Evolutionary conservation across 2,888 invertebrate species (phyloP).

Genomic region (Seira sanloemensis): DNA sequence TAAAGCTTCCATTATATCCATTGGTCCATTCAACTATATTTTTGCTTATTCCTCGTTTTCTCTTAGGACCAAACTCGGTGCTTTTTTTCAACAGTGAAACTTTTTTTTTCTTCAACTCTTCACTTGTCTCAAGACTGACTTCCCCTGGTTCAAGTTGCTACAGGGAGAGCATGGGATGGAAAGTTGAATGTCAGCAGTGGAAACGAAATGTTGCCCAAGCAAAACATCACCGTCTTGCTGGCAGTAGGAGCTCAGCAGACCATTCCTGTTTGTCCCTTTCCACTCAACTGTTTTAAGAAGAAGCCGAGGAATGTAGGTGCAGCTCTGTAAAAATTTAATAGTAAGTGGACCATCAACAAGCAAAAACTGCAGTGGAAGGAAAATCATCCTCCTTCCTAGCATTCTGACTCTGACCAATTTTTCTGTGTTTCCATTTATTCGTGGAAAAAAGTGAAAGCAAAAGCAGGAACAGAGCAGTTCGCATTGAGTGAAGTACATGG

Average conservation of each 20-base stretch:
- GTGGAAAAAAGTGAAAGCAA: slow-evolving; percentile 23
- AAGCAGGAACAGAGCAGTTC: slow-evolving; percentile 22
- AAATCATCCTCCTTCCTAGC: not conserved
- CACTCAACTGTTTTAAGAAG: slow-evolving; percentile 5
- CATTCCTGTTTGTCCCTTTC: slow-evolving; percentile 23
- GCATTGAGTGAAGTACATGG: slow-evolving; percentile 11
- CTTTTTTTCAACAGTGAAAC: slow-evolving; percentile 9
- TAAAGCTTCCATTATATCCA: slow-evolving; percentile 31
- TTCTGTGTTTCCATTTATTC: not conserved
- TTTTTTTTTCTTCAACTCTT: slow-evolving; percentile 49
- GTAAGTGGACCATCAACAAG: not conserved
- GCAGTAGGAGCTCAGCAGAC: not conserved
- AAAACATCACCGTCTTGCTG: slow-evolving; percentile 32
- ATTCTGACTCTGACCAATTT: not conserved
- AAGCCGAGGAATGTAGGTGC: not conserved
- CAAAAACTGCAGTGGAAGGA: slow-evolving; percentile 11
- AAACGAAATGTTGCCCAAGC: slow-evolving; percentile 27
- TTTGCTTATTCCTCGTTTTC: slow-evolving; percentile 30
- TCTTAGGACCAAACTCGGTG: too few relatives aligned
- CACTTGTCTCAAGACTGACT: slow-evolving; percentile 32
- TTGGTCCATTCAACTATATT: slow-evolving; percentile 48
- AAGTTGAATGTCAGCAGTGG: slow-evolving; percentile 22
- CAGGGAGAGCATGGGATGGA: slow-evolving; percentile 19
- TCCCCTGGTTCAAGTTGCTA: slow-evolving; percentile 10
- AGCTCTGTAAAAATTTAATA: slow-evolving; percentile 7